Conservation (phyloP, 2,888 invertebrate genomes). For the Mythimna impura region DNA sequence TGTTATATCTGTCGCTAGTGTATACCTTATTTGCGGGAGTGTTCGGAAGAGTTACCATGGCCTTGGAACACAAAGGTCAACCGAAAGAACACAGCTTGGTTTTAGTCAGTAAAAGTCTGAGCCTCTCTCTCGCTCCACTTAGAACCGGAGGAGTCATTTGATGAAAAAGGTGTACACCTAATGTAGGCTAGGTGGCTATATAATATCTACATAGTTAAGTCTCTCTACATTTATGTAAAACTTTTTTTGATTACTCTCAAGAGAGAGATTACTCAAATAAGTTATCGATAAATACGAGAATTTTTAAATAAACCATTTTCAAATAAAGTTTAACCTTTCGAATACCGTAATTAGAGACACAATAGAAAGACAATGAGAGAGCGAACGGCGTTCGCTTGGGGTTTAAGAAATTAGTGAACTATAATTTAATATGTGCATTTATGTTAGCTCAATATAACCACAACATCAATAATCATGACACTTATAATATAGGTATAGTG, state of each 20-base stretch:
- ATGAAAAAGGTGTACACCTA: background rate
- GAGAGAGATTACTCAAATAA: conserved; percentile 4
- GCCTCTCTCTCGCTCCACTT: no score
- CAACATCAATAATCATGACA: conserved; percentile 63
- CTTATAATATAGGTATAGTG: conserved; percentile 72
- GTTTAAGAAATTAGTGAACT: background rate
- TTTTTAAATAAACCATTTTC: background rate
- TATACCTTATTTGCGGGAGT: background rate
- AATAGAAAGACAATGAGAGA: no score
- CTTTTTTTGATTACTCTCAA: background rate
- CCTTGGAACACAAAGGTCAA: no score
- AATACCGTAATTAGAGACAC: no score
- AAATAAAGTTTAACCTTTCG: background rate
- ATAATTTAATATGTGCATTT: background rate
- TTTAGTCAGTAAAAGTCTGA: no score
- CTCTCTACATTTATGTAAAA: background rate
- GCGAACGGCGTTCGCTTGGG: no score
- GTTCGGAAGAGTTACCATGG: no score
- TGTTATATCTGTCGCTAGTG: conserved; percentile 20
- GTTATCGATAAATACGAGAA: background rate
- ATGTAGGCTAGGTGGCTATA: background rate
- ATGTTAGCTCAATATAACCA: background rate
- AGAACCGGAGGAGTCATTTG: no score
- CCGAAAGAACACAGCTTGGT: no score
- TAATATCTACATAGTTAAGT: background rate